Conservation (phyloP, 2,797 vertebrate species). For the Mormyrops boulengeri region DNA sequence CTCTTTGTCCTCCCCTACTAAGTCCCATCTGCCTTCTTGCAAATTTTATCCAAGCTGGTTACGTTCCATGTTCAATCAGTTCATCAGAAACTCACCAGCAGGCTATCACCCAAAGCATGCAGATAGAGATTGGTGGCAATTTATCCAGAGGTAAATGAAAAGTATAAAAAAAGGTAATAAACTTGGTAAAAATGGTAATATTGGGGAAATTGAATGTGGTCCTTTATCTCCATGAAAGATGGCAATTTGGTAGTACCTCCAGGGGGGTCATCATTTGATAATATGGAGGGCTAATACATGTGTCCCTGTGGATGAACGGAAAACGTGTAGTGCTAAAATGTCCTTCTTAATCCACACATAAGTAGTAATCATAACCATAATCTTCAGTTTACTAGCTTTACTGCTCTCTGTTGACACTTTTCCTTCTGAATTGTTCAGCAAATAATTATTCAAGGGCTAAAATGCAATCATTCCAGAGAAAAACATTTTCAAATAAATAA, state of each 20-base stretch:
- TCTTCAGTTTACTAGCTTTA: neutral
- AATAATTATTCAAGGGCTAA: constrained; percentile 7
- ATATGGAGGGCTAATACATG: neutral
- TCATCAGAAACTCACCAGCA: neutral
- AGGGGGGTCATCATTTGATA: neutral
- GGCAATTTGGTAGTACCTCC: neutral
- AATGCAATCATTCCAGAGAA: neutral
- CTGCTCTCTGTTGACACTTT: neutral
- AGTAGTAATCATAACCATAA: neutral
- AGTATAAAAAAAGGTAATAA: neutral
- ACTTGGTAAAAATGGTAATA: neutral
- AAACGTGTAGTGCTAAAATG: neutral
- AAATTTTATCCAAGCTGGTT: neutral
- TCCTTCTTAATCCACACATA: neutral
- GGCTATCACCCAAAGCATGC: neutral
- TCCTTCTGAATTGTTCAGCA: neutral
- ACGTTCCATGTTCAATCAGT: neutral
- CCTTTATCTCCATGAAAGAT: neutral
- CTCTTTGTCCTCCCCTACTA: neutral
- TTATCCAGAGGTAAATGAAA: neutral
- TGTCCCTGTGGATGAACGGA: neutral
- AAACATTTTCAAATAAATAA: neutral
- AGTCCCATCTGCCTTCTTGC: neutral
- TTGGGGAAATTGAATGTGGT: neutral
- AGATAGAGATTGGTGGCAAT: neutral